A percentile compares a stretch with the other conserved stretches of the same genome.
Conservation (phyloP, 2,797 vertebrate genomes). For the Myotis planiceps region DNA sequence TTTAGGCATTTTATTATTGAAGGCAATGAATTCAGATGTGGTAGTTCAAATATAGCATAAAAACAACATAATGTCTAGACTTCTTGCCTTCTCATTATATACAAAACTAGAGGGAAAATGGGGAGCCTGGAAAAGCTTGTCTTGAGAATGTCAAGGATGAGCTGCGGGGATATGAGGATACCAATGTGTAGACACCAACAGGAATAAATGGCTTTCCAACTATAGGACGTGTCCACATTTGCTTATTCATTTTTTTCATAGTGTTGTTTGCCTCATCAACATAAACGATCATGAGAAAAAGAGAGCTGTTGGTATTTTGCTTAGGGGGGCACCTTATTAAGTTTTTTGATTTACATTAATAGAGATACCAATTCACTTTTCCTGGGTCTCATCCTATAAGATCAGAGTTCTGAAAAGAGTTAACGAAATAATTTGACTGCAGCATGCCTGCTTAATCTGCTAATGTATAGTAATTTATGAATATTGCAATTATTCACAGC, state of each 20-base stretch:
- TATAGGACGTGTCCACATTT: not conserved
- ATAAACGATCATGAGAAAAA: not conserved
- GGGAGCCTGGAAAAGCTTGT: not conserved
- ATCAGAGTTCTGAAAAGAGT: not conserved
- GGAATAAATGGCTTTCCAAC: not conserved
- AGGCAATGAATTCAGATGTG: not conserved
- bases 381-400: not conserved
- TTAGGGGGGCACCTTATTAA: not conserved
- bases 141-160: not conserved
- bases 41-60: not conserved
- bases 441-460: not conserved
- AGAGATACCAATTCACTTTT: not conserved
- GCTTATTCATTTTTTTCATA: slow-evolving; percentile 5
- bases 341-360: not conserved
- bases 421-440: slow-evolving; percentile 48
- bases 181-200: not conserved
- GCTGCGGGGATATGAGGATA: not conserved
- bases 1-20: slow-evolving; percentile 25
- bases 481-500: slow-evolving; percentile 52
- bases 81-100: not conserved
- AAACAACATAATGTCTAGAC: not conserved
- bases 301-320: not conserved
- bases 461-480: slow-evolving; percentile 51
- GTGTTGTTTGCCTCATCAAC: not conserved
- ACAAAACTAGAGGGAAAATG: not conserved